These are phyloP conservation scores for Agrochola lychnidis DNA, from an alignment of 2,888 invertebrate species.

Conservation along the genomic window DNA sequence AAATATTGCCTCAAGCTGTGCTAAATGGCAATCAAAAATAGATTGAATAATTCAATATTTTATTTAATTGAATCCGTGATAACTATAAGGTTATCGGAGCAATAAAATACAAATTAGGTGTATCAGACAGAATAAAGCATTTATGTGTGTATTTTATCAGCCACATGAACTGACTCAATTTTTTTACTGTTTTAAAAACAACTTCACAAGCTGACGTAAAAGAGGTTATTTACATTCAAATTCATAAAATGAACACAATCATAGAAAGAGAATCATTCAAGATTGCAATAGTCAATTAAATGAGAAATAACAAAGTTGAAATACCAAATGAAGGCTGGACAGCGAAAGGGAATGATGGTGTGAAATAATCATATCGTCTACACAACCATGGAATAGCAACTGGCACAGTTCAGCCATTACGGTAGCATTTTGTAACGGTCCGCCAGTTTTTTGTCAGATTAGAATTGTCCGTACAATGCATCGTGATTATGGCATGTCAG, in stretches of 20 bases:
- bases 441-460: slow-evolving; percentile 72
- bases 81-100: slow-evolving; percentile 50
- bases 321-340: slow-evolving; percentile 49
- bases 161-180: slow-evolving; percentile 2
- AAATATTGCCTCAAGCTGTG: slow-evolving; percentile 55
- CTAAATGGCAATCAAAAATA: slow-evolving; percentile 53
- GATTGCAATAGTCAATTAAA: slow-evolving; percentile 50
- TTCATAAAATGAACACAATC: slow-evolving; percentile 31
- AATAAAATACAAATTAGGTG: slow-evolving; percentile 56
- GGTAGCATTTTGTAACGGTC: slow-evolving; percentile 73
- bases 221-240: slow-evolving; percentile 8
- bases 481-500: slow-evolving; percentile 76
- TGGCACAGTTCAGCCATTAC: slow-evolving; percentile 66
- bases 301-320: slow-evolving; percentile 45
- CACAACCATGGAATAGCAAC: slow-evolving; percentile 44
- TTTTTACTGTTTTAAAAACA: slow-evolving; percentile 13
- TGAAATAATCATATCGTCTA: slow-evolving; percentile 56
- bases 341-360: slow-evolving; percentile 54
- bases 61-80: slow-evolving; percentile 50
- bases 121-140: slow-evolving; percentile 31
- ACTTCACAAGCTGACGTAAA: slow-evolving; percentile 1
- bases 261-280: slow-evolving; percentile 31
- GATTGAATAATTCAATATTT: slow-evolving; percentile 55
- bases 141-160: slow-evolving; percentile 26
- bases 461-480: slow-evolving; percentile 75